These are phyloP conservation scores for Spinus olivaceus DNA, from an alignment of 2,797 vertebrate species.

Conservation along the genomic window DNA sequence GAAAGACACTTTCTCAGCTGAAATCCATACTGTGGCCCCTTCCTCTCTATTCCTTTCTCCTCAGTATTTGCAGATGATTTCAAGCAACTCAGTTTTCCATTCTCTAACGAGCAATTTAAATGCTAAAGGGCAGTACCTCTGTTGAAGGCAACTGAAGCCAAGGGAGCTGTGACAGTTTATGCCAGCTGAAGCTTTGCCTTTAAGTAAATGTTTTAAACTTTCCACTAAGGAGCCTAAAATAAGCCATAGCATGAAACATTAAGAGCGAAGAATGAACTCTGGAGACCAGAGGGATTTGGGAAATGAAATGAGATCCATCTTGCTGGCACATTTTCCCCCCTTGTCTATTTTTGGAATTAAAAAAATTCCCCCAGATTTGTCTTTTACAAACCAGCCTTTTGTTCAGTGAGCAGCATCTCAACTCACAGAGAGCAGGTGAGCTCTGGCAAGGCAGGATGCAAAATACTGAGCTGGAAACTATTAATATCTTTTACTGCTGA, in stretches of 20 bases:
- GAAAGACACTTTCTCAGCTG: not conserved
- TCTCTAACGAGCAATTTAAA: constrained; percentile 35
- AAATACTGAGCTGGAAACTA: constrained; percentile 43
- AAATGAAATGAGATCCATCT: constrained; percentile 66
- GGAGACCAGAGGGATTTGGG: constrained; percentile 62
- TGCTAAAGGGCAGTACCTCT: constrained; percentile 36
- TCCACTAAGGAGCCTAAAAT: constrained; percentile 65
- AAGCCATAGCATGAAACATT: constrained; percentile 66
- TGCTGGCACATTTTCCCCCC: constrained; percentile 25
- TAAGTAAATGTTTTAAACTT: constrained; percentile 65
- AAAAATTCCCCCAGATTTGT: constrained; percentile 53
- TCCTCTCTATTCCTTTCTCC: not conserved
- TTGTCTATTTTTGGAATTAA: constrained; percentile 64
- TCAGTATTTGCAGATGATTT: constrained; percentile 18
- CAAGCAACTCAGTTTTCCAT: constrained; percentile 29
- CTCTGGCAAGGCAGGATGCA: constrained; percentile 12
- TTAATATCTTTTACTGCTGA: constrained; percentile 29
- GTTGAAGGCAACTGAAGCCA: not conserved
- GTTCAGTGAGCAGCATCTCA: not conserved
- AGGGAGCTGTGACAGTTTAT: constrained; percentile 49
- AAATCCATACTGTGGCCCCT: not conserved
- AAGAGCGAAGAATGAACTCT: constrained; percentile 62
- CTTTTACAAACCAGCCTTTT: constrained; percentile 45
- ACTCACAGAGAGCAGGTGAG: constrained; percentile 49
- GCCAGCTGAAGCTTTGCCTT: constrained; percentile 59